Conservation (phyloP, 2,888 invertebrate species). For the Pterostichus madidus region DNA sequence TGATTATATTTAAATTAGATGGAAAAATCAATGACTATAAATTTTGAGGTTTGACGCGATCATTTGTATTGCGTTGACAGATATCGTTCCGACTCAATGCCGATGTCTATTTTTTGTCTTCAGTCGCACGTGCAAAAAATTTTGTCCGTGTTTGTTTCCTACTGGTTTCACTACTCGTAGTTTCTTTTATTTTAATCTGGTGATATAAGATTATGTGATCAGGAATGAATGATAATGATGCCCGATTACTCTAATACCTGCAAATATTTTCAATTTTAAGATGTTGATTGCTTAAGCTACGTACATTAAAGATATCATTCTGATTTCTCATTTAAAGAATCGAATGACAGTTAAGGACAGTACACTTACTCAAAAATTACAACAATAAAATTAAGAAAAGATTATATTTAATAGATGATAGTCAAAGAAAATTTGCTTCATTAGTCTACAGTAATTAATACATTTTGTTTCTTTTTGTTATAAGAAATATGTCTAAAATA, state of each 20-base stretch:
- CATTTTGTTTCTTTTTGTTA: no score
- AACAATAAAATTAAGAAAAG: no score
- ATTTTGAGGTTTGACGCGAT: slow-evolving; percentile 42
- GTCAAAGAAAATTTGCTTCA: no score
- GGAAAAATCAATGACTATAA: slow-evolving; percentile 54
- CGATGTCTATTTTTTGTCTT: slow-evolving; percentile 39
- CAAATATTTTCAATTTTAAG: neutral
- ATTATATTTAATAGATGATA: no score
- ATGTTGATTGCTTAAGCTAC: neutral
- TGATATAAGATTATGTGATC: slow-evolving; percentile 34
- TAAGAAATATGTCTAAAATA: no score
- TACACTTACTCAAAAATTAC: no score
- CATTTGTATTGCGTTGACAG: slow-evolving; percentile 55
- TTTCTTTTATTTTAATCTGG: slow-evolving; percentile 33
- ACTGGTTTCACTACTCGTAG: slow-evolving; percentile 2
- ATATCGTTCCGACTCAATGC: slow-evolving; percentile 41
- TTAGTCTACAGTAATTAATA: no score
- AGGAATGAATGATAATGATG: slow-evolving; percentile 27
- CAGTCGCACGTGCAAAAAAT: slow-evolving; percentile 40
- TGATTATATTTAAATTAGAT: slow-evolving; percentile 62
- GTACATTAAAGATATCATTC: no score
- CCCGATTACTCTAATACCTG: neutral
- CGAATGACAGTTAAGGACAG: no score
- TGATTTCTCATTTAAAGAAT: no score
- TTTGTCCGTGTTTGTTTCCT: slow-evolving; percentile 35